Base-by-base conservation (phyloP, 2,113 vertebrate genomes). In the Pelobates fuscus region DNA sequence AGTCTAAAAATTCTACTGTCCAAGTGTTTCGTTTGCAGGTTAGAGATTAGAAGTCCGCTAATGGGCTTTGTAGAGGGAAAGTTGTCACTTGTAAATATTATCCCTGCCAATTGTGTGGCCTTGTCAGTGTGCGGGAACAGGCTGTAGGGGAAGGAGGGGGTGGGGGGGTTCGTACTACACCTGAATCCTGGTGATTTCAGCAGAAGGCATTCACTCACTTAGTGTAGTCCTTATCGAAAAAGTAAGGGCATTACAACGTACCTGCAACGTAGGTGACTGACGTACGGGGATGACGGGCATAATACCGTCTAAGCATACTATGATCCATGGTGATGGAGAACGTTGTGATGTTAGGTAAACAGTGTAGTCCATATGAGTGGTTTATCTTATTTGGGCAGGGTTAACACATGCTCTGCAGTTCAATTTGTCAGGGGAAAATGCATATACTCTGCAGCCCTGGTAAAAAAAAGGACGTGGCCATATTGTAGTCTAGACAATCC, bases 361-460 rank as follows among this genome's bases (percentile, higher is more conserved):
- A 63, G 10, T 30, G 30, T 11, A 67, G 52, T 75, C 64, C 63
- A 46, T 26, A 58, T 58, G 62, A 66, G 23, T 65, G 23, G 17
- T 10, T 14, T 23, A 18, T 43, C 20, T 27, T 14, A 49, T 32
- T n/a, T 67, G 12, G 32, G 52, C 41, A 43, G 52, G 60, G 69
- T 27, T 71, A n/a, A 1, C 69, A 49, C 57, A 55, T 37, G 57
- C 63, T 59, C 63, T 75, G 43, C 54, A 46, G 24, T 60, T 43
- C n/a, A 24, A 24, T 24, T 54, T n/a, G 25, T 29, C 43, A 20
- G 63, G 58, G 20, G 37, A 8, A 25, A 21, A 37, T 46, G 44
- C 26, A 60, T 20, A 66, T n/a, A 67, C 49, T 30, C 62, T 67
- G 71, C 32, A 75, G 61, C 66, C 63, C 62, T 26, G 32, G 62